phyloP scores from a whole-genome alignment of 1,140 invertebrate species.

The Theocolax elegans region DNA sequence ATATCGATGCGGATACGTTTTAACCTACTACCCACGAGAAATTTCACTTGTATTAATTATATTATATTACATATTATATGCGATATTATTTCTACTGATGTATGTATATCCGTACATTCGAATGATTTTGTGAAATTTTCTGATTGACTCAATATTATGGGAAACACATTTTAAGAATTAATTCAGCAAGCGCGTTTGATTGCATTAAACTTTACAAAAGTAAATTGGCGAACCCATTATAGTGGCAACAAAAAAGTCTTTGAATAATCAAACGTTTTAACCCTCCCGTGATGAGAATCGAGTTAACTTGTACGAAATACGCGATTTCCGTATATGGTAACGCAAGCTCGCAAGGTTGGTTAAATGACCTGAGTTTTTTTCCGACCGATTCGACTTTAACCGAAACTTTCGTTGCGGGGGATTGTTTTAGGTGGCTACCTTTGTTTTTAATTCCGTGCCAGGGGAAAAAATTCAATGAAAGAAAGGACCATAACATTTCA shows the following conservation, averaged over 20 bases:
- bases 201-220: conserved; percentile 1
- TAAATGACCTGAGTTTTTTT: not conserved
- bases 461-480: conserved; percentile 4
- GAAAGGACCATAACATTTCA: conserved; percentile 3
- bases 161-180: not conserved
- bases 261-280: conserved; percentile 17
- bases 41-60: too few relatives aligned
- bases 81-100: too few relatives aligned
- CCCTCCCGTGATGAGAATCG: not conserved
- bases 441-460: not conserved
- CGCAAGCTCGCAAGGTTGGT: not conserved
- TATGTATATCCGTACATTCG: too few relatives aligned
- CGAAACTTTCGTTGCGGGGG: too few relatives aligned
- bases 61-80: too few relatives aligned
- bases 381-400: too few relatives aligned
- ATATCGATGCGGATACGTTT: not conserved
- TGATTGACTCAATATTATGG: not conserved
- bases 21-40: too few relatives aligned
- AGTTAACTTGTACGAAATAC: too few relatives aligned
- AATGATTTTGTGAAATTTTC: too few relatives aligned
- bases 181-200: not conserved
- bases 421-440: not conserved
- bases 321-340: too few relatives aligned
- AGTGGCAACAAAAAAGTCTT: conserved; percentile 1
- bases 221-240: not conserved